These are phyloP conservation scores for Enteromius argenteus DNA, from an alignment of 2,797 vertebrate genomes.

Conservation along the genomic window DNA sequence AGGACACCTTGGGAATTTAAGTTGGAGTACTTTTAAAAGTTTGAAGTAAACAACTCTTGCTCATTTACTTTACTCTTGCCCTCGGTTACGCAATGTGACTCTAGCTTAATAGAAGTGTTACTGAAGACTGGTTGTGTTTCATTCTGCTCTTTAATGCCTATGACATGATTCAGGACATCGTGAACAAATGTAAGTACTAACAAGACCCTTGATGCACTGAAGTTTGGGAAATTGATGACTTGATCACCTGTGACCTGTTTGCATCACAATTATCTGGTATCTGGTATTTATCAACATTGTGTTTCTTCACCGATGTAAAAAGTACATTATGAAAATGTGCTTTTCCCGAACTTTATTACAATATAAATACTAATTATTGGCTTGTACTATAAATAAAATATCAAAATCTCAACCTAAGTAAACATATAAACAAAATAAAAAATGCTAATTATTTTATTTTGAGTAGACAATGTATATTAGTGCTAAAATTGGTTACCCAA, in stretches of 20 bases:
- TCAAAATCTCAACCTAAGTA: not conserved
- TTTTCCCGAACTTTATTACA: not conserved
- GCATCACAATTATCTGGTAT: not conserved
- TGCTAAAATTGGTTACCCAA: not conserved
- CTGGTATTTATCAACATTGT: not conserved
- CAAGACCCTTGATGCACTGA: not conserved
- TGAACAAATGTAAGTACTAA: not conserved
- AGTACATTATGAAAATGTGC: not conserved
- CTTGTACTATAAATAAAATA: not conserved
- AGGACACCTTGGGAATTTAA: conserved; percentile 31
- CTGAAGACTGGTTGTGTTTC: conserved; percentile 2
- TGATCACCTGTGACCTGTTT: not conserved
- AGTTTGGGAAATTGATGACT: not conserved
- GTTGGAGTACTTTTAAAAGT: conserved; percentile 16
- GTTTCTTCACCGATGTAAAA: not conserved
- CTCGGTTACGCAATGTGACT: not conserved
- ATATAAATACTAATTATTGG: too few relatives aligned
- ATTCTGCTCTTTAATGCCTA: not conserved
- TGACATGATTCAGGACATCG: not conserved
- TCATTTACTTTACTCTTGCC: conserved; percentile 13
- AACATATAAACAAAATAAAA: not conserved
- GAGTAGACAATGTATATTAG: not conserved
- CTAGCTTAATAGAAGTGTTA: not conserved
- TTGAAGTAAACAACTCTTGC: conserved; percentile 29
- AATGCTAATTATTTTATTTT: not conserved